Conservation (phyloP, 2,888 invertebrate species). For the Drosophila sordidula region DNA sequence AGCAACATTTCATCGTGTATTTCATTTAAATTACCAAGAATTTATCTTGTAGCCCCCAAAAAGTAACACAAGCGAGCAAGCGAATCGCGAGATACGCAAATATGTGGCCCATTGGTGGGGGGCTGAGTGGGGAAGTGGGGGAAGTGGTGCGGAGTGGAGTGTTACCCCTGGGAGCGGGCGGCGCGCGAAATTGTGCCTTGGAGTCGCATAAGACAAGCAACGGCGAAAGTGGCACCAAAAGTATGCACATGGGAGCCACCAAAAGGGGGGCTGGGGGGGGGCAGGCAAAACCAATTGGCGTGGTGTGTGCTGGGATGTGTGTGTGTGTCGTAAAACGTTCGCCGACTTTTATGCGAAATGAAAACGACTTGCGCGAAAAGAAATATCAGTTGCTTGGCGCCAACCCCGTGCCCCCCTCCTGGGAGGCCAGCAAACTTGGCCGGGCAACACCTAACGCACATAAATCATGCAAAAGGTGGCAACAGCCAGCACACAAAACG, state of each 20-base stretch:
- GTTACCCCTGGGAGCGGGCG: conserved; percentile 71
- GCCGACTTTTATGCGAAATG: conserved; percentile 62
- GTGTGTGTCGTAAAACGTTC: conserved; percentile 64
- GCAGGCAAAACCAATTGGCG: conserved; percentile 78
- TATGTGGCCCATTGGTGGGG: conserved; percentile 20
- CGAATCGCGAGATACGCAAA: conserved; percentile 40
- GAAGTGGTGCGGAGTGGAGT: conserved; percentile 4
- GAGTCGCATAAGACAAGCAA: conserved; percentile 85
- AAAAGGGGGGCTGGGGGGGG: conserved; percentile 32
- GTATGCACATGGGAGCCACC: conserved; percentile 76
- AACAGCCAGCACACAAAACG: conserved; percentile 43
- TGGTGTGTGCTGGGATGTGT: conserved; percentile 33
- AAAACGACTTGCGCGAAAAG: conserved; percentile 68
- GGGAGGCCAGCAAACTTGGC: conserved; percentile 44
- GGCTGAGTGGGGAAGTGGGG: neutral
- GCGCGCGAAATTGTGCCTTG: conserved; percentile 84
- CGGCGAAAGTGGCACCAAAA: conserved; percentile 79
- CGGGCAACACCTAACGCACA: conserved; percentile 70
- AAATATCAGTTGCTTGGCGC: neutral
- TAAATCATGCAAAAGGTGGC: conserved; percentile 78
- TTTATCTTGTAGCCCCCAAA: conserved; percentile 46
- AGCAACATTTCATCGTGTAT: conserved; percentile 61
- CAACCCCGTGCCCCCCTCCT: conserved; percentile 2
- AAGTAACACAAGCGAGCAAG: neutral
- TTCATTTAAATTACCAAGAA: conserved; percentile 75